phyloP scores from a whole-genome alignment of 2,797 vertebrate species.

The Manis pentadactyla region DNA sequence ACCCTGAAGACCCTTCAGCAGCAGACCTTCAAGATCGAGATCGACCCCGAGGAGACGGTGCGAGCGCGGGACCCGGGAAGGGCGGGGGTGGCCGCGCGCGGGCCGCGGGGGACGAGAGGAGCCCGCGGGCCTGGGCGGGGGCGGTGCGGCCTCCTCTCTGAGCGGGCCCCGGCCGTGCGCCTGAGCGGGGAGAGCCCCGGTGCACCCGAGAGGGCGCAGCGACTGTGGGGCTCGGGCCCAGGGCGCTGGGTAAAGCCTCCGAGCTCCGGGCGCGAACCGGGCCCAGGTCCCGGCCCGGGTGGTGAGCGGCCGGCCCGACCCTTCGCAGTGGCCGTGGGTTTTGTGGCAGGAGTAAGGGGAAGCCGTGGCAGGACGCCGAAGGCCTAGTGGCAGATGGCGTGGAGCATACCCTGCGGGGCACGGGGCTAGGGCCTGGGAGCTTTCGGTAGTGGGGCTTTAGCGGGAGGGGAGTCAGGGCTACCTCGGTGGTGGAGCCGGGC shows the following conservation, averaged over 20 bases:
- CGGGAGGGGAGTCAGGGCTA: background rate
- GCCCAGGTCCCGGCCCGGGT: background rate
- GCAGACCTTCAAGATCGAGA: slow-evolving; percentile 96
- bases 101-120: background rate
- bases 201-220: slow-evolving; percentile 83
- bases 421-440: background rate
- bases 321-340: background rate
- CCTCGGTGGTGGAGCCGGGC: background rate
- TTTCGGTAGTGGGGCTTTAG: background rate
- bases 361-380: background rate
- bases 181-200: slow-evolving; percentile 73
- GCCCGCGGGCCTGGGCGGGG: background rate
- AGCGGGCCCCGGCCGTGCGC: background rate
- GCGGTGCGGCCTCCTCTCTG: background rate
- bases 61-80: background rate
- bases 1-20: slow-evolving; percentile 97
- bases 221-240: background rate
- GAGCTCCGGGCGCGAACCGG: background rate
- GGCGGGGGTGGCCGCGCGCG: background rate
- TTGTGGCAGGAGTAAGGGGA: slow-evolving; percentile 11
- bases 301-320: background rate
- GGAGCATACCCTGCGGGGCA: background rate
- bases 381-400: slow-evolving; percentile 40
- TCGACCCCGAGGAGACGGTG: slow-evolving; percentile 95
- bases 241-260: background rate